Percentiles rank a stretch among this genome's conserved stretches.
These are phyloP conservation scores for Lissonota sp. DNA, from an alignment of 2,888 invertebrate species.

Conservation along the genomic window DNA sequence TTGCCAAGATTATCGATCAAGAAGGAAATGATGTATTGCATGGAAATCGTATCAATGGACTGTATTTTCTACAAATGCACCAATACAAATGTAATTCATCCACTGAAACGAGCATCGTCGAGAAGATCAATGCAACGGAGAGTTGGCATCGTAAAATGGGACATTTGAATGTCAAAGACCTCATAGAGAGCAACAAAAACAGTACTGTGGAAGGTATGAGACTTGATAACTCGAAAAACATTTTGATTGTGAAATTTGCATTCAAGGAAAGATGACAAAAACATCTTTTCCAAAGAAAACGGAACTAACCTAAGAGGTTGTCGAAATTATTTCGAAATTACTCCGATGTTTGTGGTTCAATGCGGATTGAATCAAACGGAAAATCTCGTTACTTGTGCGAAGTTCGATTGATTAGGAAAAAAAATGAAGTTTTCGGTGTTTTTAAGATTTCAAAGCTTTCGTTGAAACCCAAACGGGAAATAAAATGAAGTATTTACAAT, in stretches of 20 bases:
- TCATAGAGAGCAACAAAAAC: conserved; percentile 20
- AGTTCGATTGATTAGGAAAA: conserved; percentile 56
- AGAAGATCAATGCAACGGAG: neutral
- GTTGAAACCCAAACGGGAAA: conserved; percentile 61
- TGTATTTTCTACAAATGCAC: conserved; percentile 21
- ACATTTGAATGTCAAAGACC: conserved; percentile 42
- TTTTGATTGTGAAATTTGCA: conserved; percentile 39
- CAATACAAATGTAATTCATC: conserved; percentile 7
- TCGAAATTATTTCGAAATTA: conserved; percentile 67
- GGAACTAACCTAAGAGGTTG: conserved; percentile 12
- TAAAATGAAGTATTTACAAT: conserved; percentile 61
- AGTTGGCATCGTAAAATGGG: conserved; percentile 48
- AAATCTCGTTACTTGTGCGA: conserved; percentile 61
- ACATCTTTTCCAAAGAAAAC: conserved; percentile 32
- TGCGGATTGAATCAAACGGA: conserved; percentile 54
- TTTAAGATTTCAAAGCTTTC: conserved; percentile 61
- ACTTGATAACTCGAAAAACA: conserved; percentile 1
- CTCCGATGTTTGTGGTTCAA: conserved; percentile 64
- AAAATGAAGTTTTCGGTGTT: conserved; percentile 55
- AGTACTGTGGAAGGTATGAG: conserved; percentile 20
- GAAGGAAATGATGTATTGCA: conserved; percentile 18
- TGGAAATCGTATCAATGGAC: conserved; percentile 17
- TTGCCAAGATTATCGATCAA: conserved; percentile 32
- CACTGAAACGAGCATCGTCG: conserved; percentile 5
- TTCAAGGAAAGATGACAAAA: conserved; percentile 42